Percentiles rank a stretch among this genome's conserved stretches.
Evolutionary conservation across 2,113 vertebrate genomes (phyloP).

Genomic region (Lepisosteus oculatus): DNA sequence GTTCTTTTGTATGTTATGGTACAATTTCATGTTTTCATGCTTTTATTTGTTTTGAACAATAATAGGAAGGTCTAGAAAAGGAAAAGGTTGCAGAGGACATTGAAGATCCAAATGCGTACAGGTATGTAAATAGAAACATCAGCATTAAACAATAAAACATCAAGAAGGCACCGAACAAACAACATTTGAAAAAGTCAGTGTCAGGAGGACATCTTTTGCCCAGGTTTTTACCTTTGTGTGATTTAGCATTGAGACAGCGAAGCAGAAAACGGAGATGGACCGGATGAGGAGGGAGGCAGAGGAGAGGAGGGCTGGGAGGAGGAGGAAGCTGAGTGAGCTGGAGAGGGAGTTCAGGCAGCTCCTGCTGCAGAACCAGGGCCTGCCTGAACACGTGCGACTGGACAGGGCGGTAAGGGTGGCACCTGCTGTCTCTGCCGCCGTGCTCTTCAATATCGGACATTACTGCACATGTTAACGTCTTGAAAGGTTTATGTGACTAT

Average conservation of each 20-base stretch:
- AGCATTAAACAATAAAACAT: too few relatives aligned
- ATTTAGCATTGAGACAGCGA: slow-evolving; percentile 80
- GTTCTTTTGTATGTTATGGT: too few relatives aligned
- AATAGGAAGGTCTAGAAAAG: slow-evolving; percentile 67
- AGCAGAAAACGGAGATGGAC: slow-evolving; percentile 75
- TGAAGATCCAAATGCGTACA: slow-evolving; percentile 74
- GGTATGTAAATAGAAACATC: slow-evolving; percentile 53
- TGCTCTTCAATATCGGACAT: too few relatives aligned
- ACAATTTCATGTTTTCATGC: background rate
- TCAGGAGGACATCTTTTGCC: too few relatives aligned
- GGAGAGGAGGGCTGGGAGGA: slow-evolving; percentile 61
- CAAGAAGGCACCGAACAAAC: too few relatives aligned
- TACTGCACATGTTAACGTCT: too few relatives aligned
- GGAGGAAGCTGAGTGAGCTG: slow-evolving; percentile 60
- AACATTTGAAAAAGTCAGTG: too few relatives aligned
- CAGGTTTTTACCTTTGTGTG: background rate
- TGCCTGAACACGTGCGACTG: slow-evolving; percentile 77
- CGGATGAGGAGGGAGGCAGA: slow-evolving; percentile 69
- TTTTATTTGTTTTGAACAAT: too few relatives aligned
- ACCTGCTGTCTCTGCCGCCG: background rate
- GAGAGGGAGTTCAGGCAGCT: slow-evolving; percentile 62
- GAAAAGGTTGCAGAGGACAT: slow-evolving; percentile 74
- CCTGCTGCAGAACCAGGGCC: slow-evolving; percentile 63
- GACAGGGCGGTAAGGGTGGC: slow-evolving; percentile 55
- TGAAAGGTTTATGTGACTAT: too few relatives aligned